Evolutionary conservation across 2,797 vertebrate species (phyloP).

Genomic region (Hydrocynus forskahlii): DNA sequence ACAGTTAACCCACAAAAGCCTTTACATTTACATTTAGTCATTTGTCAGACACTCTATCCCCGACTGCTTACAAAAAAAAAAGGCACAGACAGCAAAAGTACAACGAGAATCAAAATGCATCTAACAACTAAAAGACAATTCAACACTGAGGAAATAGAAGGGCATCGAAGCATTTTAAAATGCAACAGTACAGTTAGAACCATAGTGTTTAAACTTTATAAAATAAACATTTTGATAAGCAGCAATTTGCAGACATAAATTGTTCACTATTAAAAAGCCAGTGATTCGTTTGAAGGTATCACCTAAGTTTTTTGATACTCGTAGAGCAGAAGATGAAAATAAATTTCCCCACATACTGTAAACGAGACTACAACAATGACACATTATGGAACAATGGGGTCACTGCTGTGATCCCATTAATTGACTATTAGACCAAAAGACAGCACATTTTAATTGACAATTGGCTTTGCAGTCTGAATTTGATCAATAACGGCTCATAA

Average conservation of each 20-base stretch:
- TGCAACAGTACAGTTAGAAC: no score
- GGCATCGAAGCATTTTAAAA: no score
- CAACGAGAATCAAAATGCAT: background rate
- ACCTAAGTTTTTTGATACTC: background rate
- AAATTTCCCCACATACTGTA: background rate
- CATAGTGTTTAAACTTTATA: no score
- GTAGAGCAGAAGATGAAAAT: background rate
- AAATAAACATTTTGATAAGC: no score
- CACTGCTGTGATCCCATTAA: background rate
- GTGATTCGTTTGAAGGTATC: background rate
- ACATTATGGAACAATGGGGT: background rate
- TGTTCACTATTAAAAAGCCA: background rate
- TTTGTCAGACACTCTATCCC: constrained; percentile 11
- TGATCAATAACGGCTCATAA: background rate
- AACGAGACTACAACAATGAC: background rate
- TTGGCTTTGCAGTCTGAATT: background rate
- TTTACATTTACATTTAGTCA: constrained; percentile 29
- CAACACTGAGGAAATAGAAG: no score
- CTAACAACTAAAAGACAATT: background rate
- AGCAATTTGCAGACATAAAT: background rate
- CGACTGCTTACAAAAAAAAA: constrained; percentile 18
- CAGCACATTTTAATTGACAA: background rate
- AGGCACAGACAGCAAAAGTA: background rate
- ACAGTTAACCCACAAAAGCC: constrained; percentile 17
- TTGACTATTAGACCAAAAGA: background rate